Evolutionary conservation across 2,113 vertebrate genomes (phyloP).

Genomic region (Chrysochloris asiatica): DNA sequence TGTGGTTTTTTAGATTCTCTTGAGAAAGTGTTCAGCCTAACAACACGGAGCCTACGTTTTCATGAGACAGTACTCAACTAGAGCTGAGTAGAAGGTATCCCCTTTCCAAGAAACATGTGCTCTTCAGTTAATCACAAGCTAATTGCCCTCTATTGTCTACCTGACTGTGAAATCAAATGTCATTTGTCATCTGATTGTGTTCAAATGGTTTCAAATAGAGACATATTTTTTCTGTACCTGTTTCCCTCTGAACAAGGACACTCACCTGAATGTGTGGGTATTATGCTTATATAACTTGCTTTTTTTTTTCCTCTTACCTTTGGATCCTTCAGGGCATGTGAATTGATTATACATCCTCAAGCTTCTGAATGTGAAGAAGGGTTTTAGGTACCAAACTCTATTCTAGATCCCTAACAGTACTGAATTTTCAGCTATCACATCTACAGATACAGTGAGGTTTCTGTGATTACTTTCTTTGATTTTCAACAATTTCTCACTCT

Average conservation of each 20-base stretch:
- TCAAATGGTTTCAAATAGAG: conserved; percentile 2
- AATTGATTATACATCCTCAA: neutral
- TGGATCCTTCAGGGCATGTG: neutral
- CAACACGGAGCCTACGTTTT: neutral
- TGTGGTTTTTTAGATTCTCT: neutral
- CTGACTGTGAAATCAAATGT: neutral
- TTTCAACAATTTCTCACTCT: neutral
- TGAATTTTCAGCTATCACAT: neutral
- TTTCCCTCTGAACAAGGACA: too few relatives aligned
- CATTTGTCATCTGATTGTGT: neutral
- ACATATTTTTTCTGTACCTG: neutral
- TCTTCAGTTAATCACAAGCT: neutral
- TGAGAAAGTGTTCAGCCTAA: neutral
- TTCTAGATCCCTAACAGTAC: neutral
- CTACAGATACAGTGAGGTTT: neutral
- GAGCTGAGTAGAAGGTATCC: neutral
- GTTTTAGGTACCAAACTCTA: neutral
- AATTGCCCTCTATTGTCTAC: neutral
- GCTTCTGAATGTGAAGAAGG: neutral
- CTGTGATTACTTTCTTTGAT: neutral
- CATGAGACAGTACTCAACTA: neutral
- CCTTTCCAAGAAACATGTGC: neutral
- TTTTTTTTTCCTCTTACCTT: neutral
- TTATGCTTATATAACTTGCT: neutral
- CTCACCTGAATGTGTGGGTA: neutral